Base-by-base conservation (phyloP, 2,797 vertebrate species). In the Antrozous pallidus region DNA sequence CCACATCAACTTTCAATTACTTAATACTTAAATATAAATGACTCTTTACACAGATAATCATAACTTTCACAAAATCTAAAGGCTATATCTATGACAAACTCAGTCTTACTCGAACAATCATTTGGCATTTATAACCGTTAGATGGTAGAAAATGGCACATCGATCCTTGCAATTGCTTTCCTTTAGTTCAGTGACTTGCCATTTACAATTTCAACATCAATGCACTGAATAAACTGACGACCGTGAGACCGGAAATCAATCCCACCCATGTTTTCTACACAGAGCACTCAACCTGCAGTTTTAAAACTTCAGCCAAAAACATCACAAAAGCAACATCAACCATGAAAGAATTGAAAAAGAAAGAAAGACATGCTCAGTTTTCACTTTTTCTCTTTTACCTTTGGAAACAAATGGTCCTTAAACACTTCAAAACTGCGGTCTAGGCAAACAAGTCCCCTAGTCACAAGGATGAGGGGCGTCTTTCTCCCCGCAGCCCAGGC, bases 301-400 rank as follows among this genome's bases (percentile, higher is more conserved):
- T 42, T 18, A 67, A 93, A 96, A 97, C 90, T 95, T 96, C 11
- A 91, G 78, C 69, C 11, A 40, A 80, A 95, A 78, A 6, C 40
- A 58, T 69, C 69, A 88, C 33, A 94, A 63, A 82, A 80, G 70
- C 65, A 83, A 83, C 86, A 85, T 7, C 20, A 22, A 69, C 22
- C 75, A 83, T 8, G n/a, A 89, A 91, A 89, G 45, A 65, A 92
- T 5, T 61, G 40, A 20, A 82, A 82, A 82, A 58, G 49, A 12
- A 26, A 58, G 69, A 36, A 75, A 40, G 77, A 42, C 0, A 49
- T 28, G 12, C 45, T 93, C 89, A 49, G 8, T 90, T 91, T 95
- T 26, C 69, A 88, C 81, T 80, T 89, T 70, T 77, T 81, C 86
- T 92, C 83, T 74, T 97, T 98, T 98, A 98, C 98, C 98, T 97